Conservation (phyloP, 2,113 vertebrate species). For the Tetrao urogallus region DNA sequence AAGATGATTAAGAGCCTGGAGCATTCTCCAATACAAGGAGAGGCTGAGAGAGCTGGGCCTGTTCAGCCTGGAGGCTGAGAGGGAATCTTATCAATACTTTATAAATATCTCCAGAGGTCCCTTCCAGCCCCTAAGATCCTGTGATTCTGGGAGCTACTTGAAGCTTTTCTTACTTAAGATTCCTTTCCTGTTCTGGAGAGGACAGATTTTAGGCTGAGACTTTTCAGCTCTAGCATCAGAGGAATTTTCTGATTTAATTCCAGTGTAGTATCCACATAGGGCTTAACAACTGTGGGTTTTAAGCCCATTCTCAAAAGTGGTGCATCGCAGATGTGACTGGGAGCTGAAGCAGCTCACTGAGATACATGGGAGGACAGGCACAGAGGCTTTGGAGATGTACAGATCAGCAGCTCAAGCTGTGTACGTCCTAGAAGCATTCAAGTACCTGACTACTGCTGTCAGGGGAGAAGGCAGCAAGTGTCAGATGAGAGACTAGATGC, state of each 20-base stretch:
- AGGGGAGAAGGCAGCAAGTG: neutral
- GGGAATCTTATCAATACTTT: too few relatives aligned
- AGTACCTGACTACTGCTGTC: neutral
- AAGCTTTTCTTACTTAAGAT: neutral
- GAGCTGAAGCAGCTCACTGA: neutral
- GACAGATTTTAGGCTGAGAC: neutral
- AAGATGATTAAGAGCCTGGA: too few relatives aligned
- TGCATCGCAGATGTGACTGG: neutral
- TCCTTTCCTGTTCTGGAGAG: neutral
- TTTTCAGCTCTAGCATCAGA: neutral
- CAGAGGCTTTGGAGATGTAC: neutral
- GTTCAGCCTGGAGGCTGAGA: too few relatives aligned
- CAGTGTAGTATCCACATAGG: rapidly evolving
- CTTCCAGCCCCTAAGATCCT: too few relatives aligned
- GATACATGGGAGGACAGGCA: neutral
- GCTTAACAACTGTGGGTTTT: neutral
- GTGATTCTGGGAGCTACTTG: neutral
- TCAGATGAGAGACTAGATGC: neutral
- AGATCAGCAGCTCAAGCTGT: neutral
- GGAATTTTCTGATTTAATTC: neutral
- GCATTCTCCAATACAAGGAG: too few relatives aligned
- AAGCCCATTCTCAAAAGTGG: neutral
- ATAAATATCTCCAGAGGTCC: too few relatives aligned
- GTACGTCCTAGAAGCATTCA: neutral
- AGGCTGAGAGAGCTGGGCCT: too few relatives aligned